Evolutionary conservation across 1,140 invertebrate genomes (phyloP), one percentile per base, ranked within the genome.

Genomic region (Mizuhopecten yessoensis): DNA sequence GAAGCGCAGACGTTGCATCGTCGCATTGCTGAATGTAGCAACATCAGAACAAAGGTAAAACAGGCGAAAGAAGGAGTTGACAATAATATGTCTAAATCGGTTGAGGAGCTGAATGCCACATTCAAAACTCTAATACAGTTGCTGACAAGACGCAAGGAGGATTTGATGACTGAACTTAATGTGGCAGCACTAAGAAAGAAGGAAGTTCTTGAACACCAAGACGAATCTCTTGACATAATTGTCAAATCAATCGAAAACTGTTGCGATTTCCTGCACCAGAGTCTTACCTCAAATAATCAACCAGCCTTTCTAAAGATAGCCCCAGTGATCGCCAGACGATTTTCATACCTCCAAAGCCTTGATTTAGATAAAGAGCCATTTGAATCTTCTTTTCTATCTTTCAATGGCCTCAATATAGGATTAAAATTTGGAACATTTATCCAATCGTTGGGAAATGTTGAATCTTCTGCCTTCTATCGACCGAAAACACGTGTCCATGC

Each of bases 231-330:
- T 7, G 57, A 75, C 57, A 75, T 29, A 29, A 75, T 75, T n/a
- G 17, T 75, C 23, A 75, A 75, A 9, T 75, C n/a, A 75, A 29
- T 75, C 15, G 57, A 75, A 75, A 75, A n/a, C n/a, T 75, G 57
- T n/a, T 75, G 57, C 23, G 57, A 29, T 9, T 75, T 75, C 29
- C 57, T 75, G 5, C 57, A 75, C n/a, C 57, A 75, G 29, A 75
- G 57, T 75, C 57, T 75, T 75, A 75, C 57, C 57, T 75, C n/a
- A 2, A 75, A 75, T 75, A 75, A 75, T 17, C 57, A 75, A n/a
- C 57, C 57, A 29, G 57, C 57, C 5, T 75, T 75, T n/a, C 23
- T 75, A n/a, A 29, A 75, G 5, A 75, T 75, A 29, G 57, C 57
- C 2, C 57, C 57, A 7, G 29, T 75, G 1, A 75, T 75, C 11